phyloP scores from a whole-genome alignment of 2,113 vertebrate genomes.

The Colius striatus region DNA sequence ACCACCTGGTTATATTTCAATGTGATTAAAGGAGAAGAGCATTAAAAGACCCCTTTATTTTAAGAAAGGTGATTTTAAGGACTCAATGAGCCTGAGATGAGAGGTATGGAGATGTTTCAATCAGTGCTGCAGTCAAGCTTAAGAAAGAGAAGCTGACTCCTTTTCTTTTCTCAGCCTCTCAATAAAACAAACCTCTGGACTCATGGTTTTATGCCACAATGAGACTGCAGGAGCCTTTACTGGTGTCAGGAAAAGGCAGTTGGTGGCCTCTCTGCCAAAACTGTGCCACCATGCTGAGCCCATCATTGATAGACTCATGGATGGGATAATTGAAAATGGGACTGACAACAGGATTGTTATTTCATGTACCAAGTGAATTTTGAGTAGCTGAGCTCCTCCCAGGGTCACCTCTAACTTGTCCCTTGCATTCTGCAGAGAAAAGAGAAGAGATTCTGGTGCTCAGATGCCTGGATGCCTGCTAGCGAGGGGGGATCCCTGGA shows the following conservation, averaged over 20 bases:
- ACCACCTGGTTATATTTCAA: background rate
- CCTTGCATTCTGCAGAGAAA: background rate
- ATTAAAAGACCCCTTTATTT: background rate
- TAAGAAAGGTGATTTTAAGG: background rate
- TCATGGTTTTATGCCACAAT: accelerated
- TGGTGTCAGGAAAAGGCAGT: background rate
- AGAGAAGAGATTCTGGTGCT: background rate
- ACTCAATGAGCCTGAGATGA: background rate
- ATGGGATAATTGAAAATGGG: background rate
- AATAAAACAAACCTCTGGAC: background rate
- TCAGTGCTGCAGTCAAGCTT: background rate
- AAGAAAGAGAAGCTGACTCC: background rate
- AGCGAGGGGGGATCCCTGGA: background rate
- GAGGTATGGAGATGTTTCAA: background rate
- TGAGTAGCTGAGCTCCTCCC: background rate
- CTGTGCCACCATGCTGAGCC: background rate
- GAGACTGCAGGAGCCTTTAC: background rate
- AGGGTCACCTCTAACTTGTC: background rate
- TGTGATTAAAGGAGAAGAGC: background rate
- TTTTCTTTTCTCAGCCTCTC: background rate
- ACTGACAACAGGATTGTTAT: accelerated
- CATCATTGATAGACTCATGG: accelerated
- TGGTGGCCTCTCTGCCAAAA: accelerated
- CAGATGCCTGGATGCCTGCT: too few species aligned
- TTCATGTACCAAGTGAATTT: background rate